A percentile compares a stretch with the other conserved stretches of the same genome.
phyloP scores from a whole-genome alignment of 37 sponge, comb jelly and placozoan genomes.

The Dysidea cf. avara region DNA sequence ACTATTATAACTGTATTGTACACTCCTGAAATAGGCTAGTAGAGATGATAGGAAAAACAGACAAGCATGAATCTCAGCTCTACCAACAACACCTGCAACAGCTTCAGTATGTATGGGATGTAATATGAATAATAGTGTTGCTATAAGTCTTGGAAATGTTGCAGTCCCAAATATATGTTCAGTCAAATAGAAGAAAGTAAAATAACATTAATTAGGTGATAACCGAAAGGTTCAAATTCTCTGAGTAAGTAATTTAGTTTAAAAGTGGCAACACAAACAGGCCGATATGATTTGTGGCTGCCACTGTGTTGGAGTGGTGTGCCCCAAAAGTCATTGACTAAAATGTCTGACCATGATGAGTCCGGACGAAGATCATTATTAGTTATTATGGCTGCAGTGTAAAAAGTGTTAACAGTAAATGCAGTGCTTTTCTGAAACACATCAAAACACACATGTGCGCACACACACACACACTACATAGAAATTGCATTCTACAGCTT shows the following conservation, averaged over 20 bases:
- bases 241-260: constrained; percentile 51
- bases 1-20: not conserved
- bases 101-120: constrained; percentile 96
- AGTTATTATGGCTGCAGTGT: constrained; percentile 17
- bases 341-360: constrained; percentile 22
- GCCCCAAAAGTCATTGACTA: constrained; percentile 65
- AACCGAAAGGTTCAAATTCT: constrained; percentile 56
- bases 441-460: no score
- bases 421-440: no score
- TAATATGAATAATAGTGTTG: constrained; percentile 69
- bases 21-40: constrained; percentile 25
- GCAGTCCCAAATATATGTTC: not conserved
- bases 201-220: constrained; percentile 74
- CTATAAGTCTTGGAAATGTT: not conserved
- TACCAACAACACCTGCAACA: constrained; percentile 83
- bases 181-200: constrained; percentile 39
- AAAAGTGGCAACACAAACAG: constrained; percentile 42
- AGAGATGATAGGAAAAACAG: constrained; percentile 75
- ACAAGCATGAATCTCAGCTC: constrained; percentile 78
- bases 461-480: no score
- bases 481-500: no score
- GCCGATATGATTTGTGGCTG: constrained; percentile 62
- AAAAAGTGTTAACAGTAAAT: no score
- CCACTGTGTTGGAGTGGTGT: constrained; percentile 28
- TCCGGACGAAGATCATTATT: constrained; percentile 28